These are phyloP conservation scores for Cinclus cinclus DNA, from an alignment of 2,113 vertebrate genomes.

Conservation along the genomic window DNA sequence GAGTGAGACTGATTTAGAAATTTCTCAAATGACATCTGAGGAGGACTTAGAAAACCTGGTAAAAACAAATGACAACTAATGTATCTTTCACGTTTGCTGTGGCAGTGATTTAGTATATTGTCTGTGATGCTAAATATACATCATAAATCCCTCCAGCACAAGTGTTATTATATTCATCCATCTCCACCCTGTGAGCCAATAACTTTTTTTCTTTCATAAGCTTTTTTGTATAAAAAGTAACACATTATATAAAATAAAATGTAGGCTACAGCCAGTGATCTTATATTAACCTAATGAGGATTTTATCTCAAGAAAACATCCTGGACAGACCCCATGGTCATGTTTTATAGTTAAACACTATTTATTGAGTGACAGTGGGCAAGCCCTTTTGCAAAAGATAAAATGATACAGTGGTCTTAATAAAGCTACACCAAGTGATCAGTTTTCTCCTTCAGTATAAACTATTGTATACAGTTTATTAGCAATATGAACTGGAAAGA, in stretches of 20 bases:
- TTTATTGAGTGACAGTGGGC: conserved; percentile 13
- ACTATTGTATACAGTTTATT: neutral
- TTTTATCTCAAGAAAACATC: conserved; percentile 28
- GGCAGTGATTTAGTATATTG: conserved; percentile 77
- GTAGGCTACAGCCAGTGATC: conserved; percentile 33
- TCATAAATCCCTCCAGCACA: conserved; percentile 77
- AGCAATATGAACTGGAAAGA: neutral
- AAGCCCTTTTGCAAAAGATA: neutral
- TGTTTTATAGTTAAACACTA: neutral
- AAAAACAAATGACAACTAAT: conserved; percentile 72
- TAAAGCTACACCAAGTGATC: neutral
- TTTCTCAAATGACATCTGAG: conserved; percentile 67
- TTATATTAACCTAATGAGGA: conserved; percentile 60
- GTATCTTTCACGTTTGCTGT: conserved; percentile 68
- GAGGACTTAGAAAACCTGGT: conserved; percentile 55
- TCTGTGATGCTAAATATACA: conserved; percentile 74
- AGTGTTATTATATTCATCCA: conserved; percentile 75
- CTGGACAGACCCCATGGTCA: neutral
- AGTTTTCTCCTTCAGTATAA: neutral
- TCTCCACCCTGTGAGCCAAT: conserved; percentile 64
- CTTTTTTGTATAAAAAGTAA: conserved; percentile 56
- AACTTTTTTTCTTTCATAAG: conserved; percentile 64
- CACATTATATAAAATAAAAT: conserved; percentile 70
- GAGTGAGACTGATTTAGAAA: conserved; percentile 68
- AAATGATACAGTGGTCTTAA: neutral